phyloP scores from a whole-genome alignment of 1,140 invertebrate species.

The Drosophila chauvacae region DNA sequence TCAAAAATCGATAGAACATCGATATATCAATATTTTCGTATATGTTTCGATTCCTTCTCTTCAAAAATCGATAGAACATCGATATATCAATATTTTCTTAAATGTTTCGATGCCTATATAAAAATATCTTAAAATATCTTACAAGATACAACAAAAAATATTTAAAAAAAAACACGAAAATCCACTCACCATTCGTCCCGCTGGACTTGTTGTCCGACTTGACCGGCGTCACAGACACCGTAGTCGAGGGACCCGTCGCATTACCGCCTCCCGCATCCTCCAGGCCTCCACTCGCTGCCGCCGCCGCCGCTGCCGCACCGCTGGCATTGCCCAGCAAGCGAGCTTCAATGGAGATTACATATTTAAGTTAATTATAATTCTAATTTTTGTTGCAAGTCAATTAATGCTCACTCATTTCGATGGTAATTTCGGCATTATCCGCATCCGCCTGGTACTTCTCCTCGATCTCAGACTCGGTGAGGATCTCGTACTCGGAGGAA shows the following conservation, averaged over 20 bases:
- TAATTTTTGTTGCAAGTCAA: too few species aligned
- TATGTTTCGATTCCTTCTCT: too few species aligned
- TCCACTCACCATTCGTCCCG: constrained; percentile 61
- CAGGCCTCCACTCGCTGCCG: constrained; percentile 33
- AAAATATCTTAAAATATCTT: too few species aligned
- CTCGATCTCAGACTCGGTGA: constrained; percentile 84
- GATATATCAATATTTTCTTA: too few species aligned
- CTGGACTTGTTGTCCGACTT: constrained; percentile 71
- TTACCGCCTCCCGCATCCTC: constrained; percentile 53
- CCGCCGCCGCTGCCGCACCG: constrained; percentile 24
- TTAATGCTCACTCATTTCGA: constrained; percentile 77
- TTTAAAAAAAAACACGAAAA: not conserved
- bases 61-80: too few species aligned
- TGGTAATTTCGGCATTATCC: constrained; percentile 78
- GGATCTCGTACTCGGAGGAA: constrained; percentile 83
- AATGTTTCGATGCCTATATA: too few species aligned
- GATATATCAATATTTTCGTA: too few species aligned
- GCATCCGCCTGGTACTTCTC: constrained; percentile 79
- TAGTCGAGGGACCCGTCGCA: constrained; percentile 44
- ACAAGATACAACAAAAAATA: not conserved
- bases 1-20: too few species aligned
- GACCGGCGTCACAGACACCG: constrained; percentile 67
- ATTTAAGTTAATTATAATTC: not conserved
- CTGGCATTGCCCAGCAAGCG: constrained; percentile 65
- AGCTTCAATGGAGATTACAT: constrained; percentile 27